A percentile compares a stretch with the other conserved stretches of the same genome.
Evolutionary conservation across 2,113 vertebrate species (phyloP).

Genomic region (Petrocephalus zakoni): DNA sequence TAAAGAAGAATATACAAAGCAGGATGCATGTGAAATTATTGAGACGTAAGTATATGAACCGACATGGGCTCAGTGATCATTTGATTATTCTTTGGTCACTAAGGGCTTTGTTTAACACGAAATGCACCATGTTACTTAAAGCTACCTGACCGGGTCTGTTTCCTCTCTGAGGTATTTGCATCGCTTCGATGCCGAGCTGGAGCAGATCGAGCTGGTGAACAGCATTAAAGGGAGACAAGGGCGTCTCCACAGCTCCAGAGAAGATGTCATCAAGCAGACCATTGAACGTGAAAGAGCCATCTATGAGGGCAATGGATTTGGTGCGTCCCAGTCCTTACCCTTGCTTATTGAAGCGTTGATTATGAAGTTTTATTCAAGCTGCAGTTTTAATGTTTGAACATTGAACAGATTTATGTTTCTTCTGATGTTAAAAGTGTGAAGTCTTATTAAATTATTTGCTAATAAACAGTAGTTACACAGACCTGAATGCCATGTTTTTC

Average conservation of each 20-base stretch:
- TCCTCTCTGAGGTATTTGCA: conserved; percentile 74
- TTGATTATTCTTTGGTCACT: neutral
- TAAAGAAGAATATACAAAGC: conserved; percentile 72
- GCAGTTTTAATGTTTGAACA: neutral
- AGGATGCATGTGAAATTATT: conserved; percentile 77
- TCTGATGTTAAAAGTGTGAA: neutral
- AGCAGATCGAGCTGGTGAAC: conserved; percentile 87
- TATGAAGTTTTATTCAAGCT: neutral
- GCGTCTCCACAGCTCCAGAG: conserved; percentile 75
- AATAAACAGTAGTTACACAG: neutral
- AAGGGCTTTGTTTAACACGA: neutral
- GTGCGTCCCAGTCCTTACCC: conserved; percentile 49
- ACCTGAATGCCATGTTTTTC: neutral
- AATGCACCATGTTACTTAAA: neutral
- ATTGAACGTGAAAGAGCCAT: conserved; percentile 73
- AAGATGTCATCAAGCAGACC: conserved; percentile 79
- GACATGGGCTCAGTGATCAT: neutral
- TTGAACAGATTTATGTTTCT: neutral
- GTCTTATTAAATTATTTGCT: neutral
- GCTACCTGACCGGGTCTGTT: conserved; percentile 11
- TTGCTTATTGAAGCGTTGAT: neutral
- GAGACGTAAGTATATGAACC: conserved; percentile 68
- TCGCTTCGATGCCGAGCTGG: conserved; percentile 78
- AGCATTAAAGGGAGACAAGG: conserved; percentile 89
- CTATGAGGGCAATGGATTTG: conserved; percentile 75